phyloP scores from a whole-genome alignment of 2,888 invertebrate species.

The Aquatica leii region DNA sequence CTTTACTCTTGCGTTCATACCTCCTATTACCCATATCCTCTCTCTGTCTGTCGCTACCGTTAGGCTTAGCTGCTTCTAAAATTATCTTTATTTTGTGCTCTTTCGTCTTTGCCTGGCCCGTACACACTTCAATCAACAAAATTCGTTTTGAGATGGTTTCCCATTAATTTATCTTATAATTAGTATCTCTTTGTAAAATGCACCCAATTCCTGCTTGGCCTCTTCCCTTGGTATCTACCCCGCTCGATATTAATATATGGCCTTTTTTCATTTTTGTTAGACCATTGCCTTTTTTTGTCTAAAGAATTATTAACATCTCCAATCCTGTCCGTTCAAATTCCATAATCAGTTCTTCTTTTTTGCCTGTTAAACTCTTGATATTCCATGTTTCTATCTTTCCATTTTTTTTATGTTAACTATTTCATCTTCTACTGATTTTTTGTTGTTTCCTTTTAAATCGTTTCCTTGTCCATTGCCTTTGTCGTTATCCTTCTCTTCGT shows the following conservation, averaged over 20 bases:
- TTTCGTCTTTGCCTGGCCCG: constrained; percentile 23
- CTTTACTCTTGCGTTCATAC: too few species aligned
- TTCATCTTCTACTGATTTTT: neutral
- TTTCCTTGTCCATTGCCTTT: too few species aligned
- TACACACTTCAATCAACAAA: constrained; percentile 22
- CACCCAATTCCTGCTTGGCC: constrained; percentile 23
- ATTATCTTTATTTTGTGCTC: constrained; percentile 17
- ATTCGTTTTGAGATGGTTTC: constrained; percentile 23
- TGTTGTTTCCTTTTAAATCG: too few species aligned
- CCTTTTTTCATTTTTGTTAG: too few species aligned
- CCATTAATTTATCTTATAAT: constrained; percentile 21
- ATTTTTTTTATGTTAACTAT: constrained; percentile 19
- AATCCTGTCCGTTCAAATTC: constrained; percentile 53
- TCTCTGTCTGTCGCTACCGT: constrained; percentile 9
- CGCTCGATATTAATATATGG: too few species aligned
- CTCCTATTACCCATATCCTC: too few species aligned
- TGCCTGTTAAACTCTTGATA: constrained; percentile 22
- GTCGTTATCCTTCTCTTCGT: too few species aligned
- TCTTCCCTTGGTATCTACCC: constrained; percentile 21
- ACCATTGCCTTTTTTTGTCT: constrained; percentile 28
- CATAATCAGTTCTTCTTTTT: constrained; percentile 37
- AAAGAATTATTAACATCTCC: constrained; percentile 23
- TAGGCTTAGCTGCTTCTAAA: constrained; percentile 24
- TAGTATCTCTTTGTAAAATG: constrained; percentile 18
- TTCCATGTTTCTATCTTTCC: constrained; percentile 17